A percentile compares a stretch with the other conserved stretches of the same genome.
These are phyloP conservation scores for Hirtodrosophila cameraria DNA, from an alignment of 2,888 invertebrate species.

Conservation along the genomic window DNA sequence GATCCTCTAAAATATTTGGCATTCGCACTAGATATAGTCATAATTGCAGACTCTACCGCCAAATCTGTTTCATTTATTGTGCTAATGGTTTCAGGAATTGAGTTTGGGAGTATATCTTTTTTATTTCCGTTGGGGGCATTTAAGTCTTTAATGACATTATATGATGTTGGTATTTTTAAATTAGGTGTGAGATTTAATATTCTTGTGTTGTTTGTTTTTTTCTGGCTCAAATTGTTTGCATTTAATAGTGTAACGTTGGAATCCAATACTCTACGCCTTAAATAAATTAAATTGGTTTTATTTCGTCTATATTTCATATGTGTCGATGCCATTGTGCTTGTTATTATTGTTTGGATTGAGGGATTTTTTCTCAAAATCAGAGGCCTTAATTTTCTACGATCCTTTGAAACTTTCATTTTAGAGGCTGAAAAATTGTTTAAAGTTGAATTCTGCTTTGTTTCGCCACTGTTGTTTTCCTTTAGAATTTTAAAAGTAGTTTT, in stretches of 20 bases:
- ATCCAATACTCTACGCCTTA: constrained; percentile 16
- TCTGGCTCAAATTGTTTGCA: constrained; percentile 6
- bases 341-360: background rate
- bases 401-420: constrained; percentile 2
- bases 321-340: background rate
- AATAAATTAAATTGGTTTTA: constrained; percentile 4
- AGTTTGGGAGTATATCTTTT: background rate
- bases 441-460: background rate
- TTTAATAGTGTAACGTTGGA: constrained; percentile 12
- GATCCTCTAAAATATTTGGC: constrained; percentile 24
- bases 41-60: constrained; percentile 57
- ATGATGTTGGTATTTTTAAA: background rate
- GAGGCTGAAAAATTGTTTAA: background rate
- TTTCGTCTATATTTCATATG: constrained; percentile 6
- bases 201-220: constrained; percentile 14
- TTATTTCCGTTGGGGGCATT: background rate
- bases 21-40: constrained; percentile 62
- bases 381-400: background rate
- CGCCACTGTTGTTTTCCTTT: background rate
- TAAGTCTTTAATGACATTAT: constrained; percentile 1
- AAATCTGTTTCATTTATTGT: constrained; percentile 28
- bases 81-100: constrained; percentile 8
- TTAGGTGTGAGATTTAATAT: constrained; percentile 12
- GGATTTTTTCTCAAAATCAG: background rate
- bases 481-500: background rate